Percentiles rank a stretch among this genome's conserved stretches.
These are phyloP conservation scores for Aurelia coerulea DNA, from an alignment of 30 jellyfish, hydroid and myxozoan species.

Conservation along the genomic window DNA sequence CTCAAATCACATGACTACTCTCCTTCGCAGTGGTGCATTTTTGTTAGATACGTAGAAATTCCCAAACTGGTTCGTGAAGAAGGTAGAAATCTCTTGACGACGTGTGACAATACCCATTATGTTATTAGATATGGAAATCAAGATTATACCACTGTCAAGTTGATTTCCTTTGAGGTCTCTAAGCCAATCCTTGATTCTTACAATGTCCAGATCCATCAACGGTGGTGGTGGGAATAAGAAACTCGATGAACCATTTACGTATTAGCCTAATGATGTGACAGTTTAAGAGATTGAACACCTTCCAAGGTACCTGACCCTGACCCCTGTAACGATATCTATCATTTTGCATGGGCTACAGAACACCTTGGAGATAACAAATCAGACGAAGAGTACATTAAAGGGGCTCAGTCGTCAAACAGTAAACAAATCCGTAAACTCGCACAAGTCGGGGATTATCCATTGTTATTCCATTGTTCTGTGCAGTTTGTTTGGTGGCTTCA, in stretches of 20 bases:
- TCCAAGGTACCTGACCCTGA: not conserved
- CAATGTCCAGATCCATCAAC: conserved; percentile 54
- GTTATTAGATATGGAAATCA: conserved; percentile 1
- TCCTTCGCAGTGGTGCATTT: too few species aligned
- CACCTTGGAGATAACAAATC: too few species aligned
- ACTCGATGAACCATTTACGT: conserved; percentile 47
- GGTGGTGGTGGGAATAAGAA: conserved; percentile 37
- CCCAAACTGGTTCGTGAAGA: not conserved
- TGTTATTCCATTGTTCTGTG: too few species aligned
- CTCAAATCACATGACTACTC: too few species aligned
- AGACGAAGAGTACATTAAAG: too few species aligned
- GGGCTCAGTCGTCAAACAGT: too few species aligned
- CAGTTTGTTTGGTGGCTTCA: too few species aligned
- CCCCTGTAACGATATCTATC: too few species aligned
- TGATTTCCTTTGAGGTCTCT: conserved; percentile 57
- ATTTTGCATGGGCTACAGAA: too few species aligned
- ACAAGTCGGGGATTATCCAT: too few species aligned
- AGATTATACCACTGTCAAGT: conserved; percentile 40
- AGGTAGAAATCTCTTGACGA: conserved; percentile 6
- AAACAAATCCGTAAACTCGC: too few species aligned
- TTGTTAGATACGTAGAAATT: too few species aligned
- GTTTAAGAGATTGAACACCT: conserved; percentile 34
- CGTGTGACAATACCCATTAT: conserved; percentile 13
- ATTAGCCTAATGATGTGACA: conserved; percentile 37
- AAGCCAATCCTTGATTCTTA: conserved; percentile 3